Base-by-base conservation (phyloP, 2,113 vertebrate genomes). In the Hiodon tergisus region DNA sequence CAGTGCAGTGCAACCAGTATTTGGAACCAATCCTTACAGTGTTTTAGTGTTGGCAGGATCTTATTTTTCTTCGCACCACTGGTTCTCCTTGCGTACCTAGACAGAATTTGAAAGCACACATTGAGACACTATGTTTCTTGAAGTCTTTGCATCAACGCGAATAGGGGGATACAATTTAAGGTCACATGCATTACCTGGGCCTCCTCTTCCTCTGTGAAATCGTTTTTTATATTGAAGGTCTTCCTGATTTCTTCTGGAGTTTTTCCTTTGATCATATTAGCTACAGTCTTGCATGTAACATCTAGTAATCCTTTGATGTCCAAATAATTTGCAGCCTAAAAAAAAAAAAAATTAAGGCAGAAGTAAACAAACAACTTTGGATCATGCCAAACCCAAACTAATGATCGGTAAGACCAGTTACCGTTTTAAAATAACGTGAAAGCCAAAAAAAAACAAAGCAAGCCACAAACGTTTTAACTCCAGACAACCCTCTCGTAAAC, bases 261-360 rank as follows among this genome's bases (percentile, higher is more conserved):
- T 89, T 99, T 99, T 65, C 97, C 97, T 92, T 99, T 98, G 85
- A 99, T 99, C 97, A 99, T 99, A 87, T 99, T 99, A 81, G 97
- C 97, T 83, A 99, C 97, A 59, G 97, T 99, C 93, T 99, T 99
- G 91, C 97, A 99, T 13, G 97, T 99, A 77, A 99, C 97, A 87
- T 99, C 97, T 88, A 99, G 90, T 86, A 99, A 91, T 77, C 97
- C 97, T 93, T 99, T 99, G 87, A 99, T 99, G 87, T 99, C 97
- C 92, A 99, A 89, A 86, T 99, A 99, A 89, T 99, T 99, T 81
- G 97, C 97, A 81, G 97, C 97, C 97, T 98, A 74, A 71, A 83
- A 80, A 81, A 71, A 67, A 31, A 75, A 63, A n/a, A 13, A 16
- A 5, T 63, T 13, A 6, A 63, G 3, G 7, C 14, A 63, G 61